Base-by-base conservation (phyloP, 2,888 invertebrate species). In the Apodemia zela region DNA sequence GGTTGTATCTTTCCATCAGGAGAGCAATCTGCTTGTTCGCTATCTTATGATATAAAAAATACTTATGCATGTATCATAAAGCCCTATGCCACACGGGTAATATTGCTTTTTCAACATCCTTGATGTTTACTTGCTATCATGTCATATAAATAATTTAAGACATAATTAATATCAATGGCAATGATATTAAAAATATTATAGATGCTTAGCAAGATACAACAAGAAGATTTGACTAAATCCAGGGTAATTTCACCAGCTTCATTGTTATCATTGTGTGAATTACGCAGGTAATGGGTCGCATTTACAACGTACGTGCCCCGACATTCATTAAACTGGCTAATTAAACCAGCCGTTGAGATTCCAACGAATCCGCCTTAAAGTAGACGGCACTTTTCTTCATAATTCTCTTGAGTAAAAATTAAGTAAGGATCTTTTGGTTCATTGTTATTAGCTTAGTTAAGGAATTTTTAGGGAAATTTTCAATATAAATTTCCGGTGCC, bases 251-350 rank as follows among this genome's bases (percentile, higher is more conserved):
- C 18, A 61, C 33, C 51, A 45, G 58, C 65, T 62, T 72, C 80
- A 81, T 82, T 86, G 85, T 87, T 86, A 89, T 87, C 87, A 80
- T 80, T 81, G 82, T 83, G 85, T 83, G 87, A 88, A 87, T 85
- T 82, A 85, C 83, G 80, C 80, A 85, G 86, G 87, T 87, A 88
- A 88, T 86, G 86, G 84, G 80, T 76, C 84, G 82, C 85, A 80
- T 86, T 87, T 81, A 84, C 80, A 80, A 79, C 82, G 87, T 84
- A 89, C 89, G 89, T 89, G 89, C 82, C 84, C 76, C 79, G 81
- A 87, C 87, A 89, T 89, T 89, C 84, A 89, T 89, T 89, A 88
- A 80, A 80, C 76, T 76, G 81, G 80, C 87, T 89, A 89, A 89
- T 89, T 89, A 88, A 85, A 87, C 83, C 81, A 75, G 77, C 77